Base-by-base conservation (phyloP, 2,888 invertebrate species). In the Gortyna flavago region DNA sequence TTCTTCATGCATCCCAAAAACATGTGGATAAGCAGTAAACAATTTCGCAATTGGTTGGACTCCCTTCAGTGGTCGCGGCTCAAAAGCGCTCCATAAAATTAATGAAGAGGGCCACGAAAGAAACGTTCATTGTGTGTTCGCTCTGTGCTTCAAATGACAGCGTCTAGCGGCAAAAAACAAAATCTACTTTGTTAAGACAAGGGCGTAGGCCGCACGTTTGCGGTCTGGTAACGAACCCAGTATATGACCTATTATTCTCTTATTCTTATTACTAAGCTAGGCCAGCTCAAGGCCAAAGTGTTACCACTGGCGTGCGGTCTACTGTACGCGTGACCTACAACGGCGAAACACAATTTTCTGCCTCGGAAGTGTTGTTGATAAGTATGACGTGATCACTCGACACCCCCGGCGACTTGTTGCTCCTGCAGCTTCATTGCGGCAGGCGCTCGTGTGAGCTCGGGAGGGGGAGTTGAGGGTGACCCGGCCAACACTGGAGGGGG, bases 341-440 rank as follows among this genome's bases (percentile, higher is more conserved):
- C 35, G 21, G 5, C 8, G 8, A 48, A 35, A 8, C 18, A 67
- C 7, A 41, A 38, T 38, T 3, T 35, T n/a, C 35, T 32, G 51
- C 16, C 0, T 29, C 7, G 21, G 21, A 29, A 67, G 8, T 72
- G 48, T 48, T 38, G 18, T 48, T 61, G 35, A 21, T 29, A 44
- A 35, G 29, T 48, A 59, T 16, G n/a, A 35, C n/a, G 44, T 25
- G 29, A 25, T 13, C 32, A 9, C 25, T 5, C 9, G 48, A 25
- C 64, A 54, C 64, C 38, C 38, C 44, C 68, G 4, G 38, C 48
- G 16, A 80, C 71, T 80, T 70, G 61, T 80, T 70, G 80, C 80
- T 80, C 69, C 29, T 80, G 77, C 80, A 80, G 80, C 16, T 72
- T 41, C 6, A 41, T 41, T 80, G 80, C 59, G 59, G 48, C 80